Percentiles rank a stretch among this genome's conserved stretches.
Evolutionary conservation across 2,888 invertebrate species (phyloP).

Genomic region (Poecilus cupreus): DNA sequence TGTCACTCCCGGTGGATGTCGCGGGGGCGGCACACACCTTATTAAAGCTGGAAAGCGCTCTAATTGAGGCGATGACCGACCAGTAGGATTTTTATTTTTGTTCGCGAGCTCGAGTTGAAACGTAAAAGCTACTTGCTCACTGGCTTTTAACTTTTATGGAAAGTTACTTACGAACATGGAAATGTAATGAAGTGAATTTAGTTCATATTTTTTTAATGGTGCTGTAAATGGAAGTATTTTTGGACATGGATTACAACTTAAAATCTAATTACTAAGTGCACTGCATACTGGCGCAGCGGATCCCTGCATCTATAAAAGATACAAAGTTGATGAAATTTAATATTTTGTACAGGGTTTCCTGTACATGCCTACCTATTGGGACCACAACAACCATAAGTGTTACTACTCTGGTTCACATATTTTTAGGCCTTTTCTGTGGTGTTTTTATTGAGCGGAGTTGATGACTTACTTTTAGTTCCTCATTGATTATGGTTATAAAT

Average conservation of each 20-base stretch:
- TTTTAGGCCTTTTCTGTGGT: too few species aligned
- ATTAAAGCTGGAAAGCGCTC: constrained; percentile 3
- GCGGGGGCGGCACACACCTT: not conserved
- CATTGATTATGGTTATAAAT: too few species aligned
- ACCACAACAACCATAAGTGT: too few species aligned
- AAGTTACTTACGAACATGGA: constrained; percentile 29
- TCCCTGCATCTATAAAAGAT: too few species aligned
- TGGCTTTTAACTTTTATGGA: constrained; percentile 38
- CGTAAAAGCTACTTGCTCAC: constrained; percentile 28
- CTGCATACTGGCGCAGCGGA: not conserved
- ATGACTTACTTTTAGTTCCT: too few species aligned
- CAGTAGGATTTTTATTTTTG: not conserved
- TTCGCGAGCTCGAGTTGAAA: too few species aligned
- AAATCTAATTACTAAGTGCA: constrained; percentile 7
- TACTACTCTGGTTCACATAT: too few species aligned
- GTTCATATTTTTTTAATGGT: constrained; percentile 19
- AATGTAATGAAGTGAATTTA: constrained; percentile 31
- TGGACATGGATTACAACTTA: constrained; percentile 33
- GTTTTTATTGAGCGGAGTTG: too few species aligned
- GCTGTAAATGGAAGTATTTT: constrained; percentile 3
- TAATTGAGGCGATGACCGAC: constrained; percentile 23
- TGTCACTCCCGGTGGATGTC: not conserved
- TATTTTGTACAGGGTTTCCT: too few species aligned
- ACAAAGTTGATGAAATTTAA: too few species aligned
- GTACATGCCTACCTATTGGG: too few species aligned